A percentile compares a stretch with the other conserved stretches of the same genome.
These are phyloP conservation scores for Theropithecus gelada DNA, from an alignment of 2,113 vertebrate genomes.

Conservation along the genomic window DNA sequence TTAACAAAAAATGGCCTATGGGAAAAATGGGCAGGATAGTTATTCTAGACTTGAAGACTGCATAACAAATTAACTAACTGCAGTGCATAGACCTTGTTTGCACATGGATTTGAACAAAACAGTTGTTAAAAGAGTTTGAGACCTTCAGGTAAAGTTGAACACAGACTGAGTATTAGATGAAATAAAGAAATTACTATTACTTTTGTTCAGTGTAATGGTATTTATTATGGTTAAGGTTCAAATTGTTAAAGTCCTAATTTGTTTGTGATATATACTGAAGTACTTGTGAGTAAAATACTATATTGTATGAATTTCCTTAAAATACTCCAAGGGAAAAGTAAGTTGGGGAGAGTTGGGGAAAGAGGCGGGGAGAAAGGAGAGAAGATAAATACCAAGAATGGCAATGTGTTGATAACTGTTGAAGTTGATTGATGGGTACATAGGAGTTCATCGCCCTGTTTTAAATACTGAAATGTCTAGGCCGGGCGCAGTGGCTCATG, in stretches of 20 bases:
- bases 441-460: neutral
- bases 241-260: constrained; percentile 21
- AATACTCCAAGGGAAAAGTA: neutral
- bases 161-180: neutral
- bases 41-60: neutral
- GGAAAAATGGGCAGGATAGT: neutral
- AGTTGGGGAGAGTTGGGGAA: neutral
- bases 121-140: neutral
- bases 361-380: neutral
- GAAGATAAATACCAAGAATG: neutral
- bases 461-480: neutral
- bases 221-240: neutral
- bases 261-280: neutral
- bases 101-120: neutral
- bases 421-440: neutral
- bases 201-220: constrained; percentile 10
- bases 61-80: neutral
- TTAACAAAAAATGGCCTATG: neutral
- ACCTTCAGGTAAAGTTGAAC: neutral
- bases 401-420: neutral
- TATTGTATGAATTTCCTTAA: neutral
- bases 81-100: neutral
- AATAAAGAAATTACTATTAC: constrained; percentile 3
- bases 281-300: neutral
- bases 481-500: no score